Evolutionary conservation across 1,140 invertebrate species (phyloP).

Genomic region (Drosophila pruinosa): DNA sequence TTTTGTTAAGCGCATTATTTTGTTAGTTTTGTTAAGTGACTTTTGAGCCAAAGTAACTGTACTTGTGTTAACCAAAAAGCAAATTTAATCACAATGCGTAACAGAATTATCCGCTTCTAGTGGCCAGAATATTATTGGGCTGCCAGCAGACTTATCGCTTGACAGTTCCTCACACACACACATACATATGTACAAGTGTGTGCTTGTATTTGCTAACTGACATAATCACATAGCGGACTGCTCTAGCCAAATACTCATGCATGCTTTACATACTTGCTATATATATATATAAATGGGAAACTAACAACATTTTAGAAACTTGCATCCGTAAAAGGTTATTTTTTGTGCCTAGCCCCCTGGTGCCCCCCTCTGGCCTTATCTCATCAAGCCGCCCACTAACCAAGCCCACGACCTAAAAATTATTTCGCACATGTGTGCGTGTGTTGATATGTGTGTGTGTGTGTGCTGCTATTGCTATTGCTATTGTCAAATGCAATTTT

Average conservation of each 20-base stretch:
- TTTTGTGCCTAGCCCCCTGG: constrained; percentile 5
- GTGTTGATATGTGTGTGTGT: constrained; percentile 41
- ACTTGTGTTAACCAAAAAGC: too few relatives aligned
- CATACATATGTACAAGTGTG: neutral
- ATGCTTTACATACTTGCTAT: neutral
- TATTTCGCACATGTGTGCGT: constrained; percentile 12
- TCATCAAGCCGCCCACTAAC: constrained; percentile 6
- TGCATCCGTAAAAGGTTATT: constrained; percentile 19
- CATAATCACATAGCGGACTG: constrained; percentile 9
- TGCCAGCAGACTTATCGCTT: neutral
- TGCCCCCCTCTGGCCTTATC: neutral
- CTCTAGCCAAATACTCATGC: neutral
- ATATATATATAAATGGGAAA: neutral
- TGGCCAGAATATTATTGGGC: too few relatives aligned
- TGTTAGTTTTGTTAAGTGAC: too few relatives aligned
- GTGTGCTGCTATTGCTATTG: constrained; percentile 27
- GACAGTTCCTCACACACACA: neutral
- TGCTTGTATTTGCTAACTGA: too few relatives aligned
- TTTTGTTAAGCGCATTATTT: too few relatives aligned
- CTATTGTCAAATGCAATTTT: constrained; percentile 79
- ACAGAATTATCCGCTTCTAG: too few relatives aligned
- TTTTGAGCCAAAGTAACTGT: too few relatives aligned
- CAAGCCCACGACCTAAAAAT: constrained; percentile 66
- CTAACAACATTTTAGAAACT: constrained; percentile 21
- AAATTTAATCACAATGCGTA: too few relatives aligned